Percentiles rank a stretch among this genome's conserved stretches.
phyloP scores from a whole-genome alignment of 2,888 invertebrate genomes.

The Bembecia ichneumoniformis region DNA sequence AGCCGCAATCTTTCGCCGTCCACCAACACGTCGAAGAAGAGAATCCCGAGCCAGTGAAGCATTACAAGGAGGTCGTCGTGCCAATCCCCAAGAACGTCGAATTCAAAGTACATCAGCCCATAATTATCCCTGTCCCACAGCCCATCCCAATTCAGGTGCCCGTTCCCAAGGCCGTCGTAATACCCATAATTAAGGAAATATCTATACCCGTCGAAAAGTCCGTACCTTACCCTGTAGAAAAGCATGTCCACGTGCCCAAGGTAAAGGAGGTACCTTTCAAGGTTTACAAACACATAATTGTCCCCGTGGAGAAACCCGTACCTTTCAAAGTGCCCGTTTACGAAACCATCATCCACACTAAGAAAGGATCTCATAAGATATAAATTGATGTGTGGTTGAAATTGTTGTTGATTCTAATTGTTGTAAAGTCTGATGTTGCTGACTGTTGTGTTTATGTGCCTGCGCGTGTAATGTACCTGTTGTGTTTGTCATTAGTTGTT shows the following conservation, averaged over 20 bases:
- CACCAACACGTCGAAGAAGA: constrained; percentile 79
- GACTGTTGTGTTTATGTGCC: constrained; percentile 10
- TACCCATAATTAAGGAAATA: constrained; percentile 78
- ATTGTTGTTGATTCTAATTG: constrained; percentile 9
- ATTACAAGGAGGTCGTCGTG: constrained; percentile 78
- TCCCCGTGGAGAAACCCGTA: constrained; percentile 78
- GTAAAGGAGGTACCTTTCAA: constrained; percentile 79
- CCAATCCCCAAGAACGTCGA: constrained; percentile 76
- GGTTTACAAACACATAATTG: constrained; percentile 77
- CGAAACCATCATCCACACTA: constrained; percentile 80
- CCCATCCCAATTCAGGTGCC: constrained; percentile 79
- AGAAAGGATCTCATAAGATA: constrained; percentile 69
- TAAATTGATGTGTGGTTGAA: constrained; percentile 16
- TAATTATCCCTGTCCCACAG: constrained; percentile 74
- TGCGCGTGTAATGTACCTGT: constrained; percentile 15
- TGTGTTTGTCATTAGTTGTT: constrained; percentile 17
- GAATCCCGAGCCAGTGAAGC: constrained; percentile 77
- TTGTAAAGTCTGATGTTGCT: constrained; percentile 10
- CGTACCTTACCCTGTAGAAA: constrained; percentile 80
- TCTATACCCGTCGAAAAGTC: constrained; percentile 80
- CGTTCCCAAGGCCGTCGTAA: constrained; percentile 77
- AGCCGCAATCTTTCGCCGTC: constrained; percentile 68
- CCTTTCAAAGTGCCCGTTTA: constrained; percentile 81
- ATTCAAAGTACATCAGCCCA: constrained; percentile 70
- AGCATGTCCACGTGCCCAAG: constrained; percentile 75